Percentiles rank a stretch among this genome's conserved stretches.
Conservation (phyloP, 2,888 invertebrate species). For the Xestoiulus laeticollis region DNA sequence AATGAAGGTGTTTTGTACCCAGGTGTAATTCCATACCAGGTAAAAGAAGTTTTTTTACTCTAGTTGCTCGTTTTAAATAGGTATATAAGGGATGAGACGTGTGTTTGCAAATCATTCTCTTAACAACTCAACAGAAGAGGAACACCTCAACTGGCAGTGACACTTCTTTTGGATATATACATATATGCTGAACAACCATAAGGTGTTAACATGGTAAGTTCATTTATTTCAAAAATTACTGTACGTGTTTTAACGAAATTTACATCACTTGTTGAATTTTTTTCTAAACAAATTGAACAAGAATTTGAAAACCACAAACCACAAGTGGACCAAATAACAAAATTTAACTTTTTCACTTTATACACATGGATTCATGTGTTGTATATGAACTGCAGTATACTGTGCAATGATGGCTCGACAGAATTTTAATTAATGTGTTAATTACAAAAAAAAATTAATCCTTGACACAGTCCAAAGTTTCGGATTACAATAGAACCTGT, state of each 20-base stretch:
- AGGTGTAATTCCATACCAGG: neutral
- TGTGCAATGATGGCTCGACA: no score
- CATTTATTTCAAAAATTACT: neutral
- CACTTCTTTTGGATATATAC: neutral
- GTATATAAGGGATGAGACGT: constrained; percentile 20
- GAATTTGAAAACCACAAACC: no score
- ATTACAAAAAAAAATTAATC: no score
- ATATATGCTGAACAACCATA: neutral
- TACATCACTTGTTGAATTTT: neutral
- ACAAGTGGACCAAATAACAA: no score
- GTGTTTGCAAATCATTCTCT: neutral
- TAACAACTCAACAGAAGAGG: neutral
- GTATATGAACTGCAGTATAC: no score
- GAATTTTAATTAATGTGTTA: no score
- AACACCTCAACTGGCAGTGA: neutral
- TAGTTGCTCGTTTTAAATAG: neutral
- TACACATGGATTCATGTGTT: no score
- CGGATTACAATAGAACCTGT: no score
- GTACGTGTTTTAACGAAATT: no score
- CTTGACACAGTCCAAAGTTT: no score
- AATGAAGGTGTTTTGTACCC: constrained; percentile 21
- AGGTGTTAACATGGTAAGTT: neutral
- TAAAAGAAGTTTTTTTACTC: constrained; percentile 23
- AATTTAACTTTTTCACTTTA: no score
- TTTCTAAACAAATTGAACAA: no score